Conservation (phyloP, 1,140 invertebrate species). For the Macrobrachium nipponense region DNA sequence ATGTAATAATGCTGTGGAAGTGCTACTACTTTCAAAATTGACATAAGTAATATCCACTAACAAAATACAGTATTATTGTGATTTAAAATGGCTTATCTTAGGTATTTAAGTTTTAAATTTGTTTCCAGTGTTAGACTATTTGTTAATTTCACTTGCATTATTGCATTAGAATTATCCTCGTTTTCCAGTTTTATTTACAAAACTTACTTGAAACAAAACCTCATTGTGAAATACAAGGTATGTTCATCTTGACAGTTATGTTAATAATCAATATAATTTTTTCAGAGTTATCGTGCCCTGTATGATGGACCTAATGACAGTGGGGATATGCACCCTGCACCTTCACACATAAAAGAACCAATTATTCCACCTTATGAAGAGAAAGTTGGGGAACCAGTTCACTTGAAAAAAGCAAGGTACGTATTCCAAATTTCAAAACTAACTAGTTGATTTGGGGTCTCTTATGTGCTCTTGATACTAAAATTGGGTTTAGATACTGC, state of each 20-base stretch:
- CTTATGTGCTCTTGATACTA: neutral
- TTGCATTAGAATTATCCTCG: too few relatives aligned
- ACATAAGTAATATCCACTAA: too few relatives aligned
- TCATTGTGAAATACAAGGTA: too few relatives aligned
- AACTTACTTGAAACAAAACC: too few relatives aligned
- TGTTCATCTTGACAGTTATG: neutral
- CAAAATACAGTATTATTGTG: too few relatives aligned
- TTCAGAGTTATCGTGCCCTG: neutral
- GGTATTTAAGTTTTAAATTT: too few relatives aligned
- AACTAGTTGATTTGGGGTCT: neutral
- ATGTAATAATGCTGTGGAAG: too few relatives aligned
- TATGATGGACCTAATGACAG: neutral
- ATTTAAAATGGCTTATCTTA: too few relatives aligned
- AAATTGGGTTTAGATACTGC: slow-evolving; percentile 36
- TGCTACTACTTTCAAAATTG: too few relatives aligned
- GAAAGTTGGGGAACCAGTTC: slow-evolving; percentile 69
- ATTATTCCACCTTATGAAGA: slow-evolving; percentile 70
- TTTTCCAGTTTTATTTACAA: too few relatives aligned
- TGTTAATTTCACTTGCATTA: too few relatives aligned
- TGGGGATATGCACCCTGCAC: slow-evolving; percentile 41
- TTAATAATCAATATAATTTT: neutral
- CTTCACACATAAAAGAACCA: slow-evolving; percentile 58
- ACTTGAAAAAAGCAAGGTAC: slow-evolving; percentile 72
- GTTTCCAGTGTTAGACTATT: too few relatives aligned
- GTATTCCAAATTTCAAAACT: slow-evolving; percentile 65